Percentiles rank a stretch among this genome's conserved stretches.
Conservation (phyloP, 2,113 vertebrate genomes). For the Zapornia atra region DNA sequence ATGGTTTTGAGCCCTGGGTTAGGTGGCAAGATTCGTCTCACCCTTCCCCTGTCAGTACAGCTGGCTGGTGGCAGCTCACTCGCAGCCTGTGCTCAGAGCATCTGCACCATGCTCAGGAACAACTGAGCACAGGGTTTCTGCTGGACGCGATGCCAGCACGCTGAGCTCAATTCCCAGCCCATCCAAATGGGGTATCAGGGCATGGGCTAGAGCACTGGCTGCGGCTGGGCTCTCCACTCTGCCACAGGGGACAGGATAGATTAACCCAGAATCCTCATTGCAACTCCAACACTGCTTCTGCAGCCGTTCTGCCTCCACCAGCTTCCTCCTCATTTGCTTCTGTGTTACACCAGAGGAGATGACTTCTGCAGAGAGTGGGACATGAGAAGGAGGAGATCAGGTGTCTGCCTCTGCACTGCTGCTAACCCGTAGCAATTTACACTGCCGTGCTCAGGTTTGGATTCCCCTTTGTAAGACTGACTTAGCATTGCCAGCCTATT, state of each 20-base stretch:
- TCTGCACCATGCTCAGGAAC: background rate
- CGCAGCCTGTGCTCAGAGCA: background rate
- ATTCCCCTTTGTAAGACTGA: background rate
- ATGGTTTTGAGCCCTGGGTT: background rate
- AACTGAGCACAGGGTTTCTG: background rate
- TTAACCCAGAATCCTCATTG: background rate
- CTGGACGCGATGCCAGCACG: background rate
- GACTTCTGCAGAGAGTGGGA: background rate
- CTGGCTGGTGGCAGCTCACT: background rate
- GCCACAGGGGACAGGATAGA: background rate
- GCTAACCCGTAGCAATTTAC: background rate
- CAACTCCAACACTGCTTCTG: background rate
- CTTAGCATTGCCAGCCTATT: background rate
- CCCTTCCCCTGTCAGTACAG: background rate
- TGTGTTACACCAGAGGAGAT: background rate
- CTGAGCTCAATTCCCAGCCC: background rate
- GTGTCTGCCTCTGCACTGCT: background rate
- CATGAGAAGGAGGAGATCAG: background rate
- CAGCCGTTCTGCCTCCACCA: background rate
- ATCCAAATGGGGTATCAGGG: background rate
- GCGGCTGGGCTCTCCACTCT: background rate
- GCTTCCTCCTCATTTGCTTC: background rate
- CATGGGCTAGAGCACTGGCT: background rate
- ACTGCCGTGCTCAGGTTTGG: background rate
- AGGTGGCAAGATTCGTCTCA: background rate